Conservation (phyloP, 2,797 vertebrate genomes). For the Dermochelys coriacea region DNA sequence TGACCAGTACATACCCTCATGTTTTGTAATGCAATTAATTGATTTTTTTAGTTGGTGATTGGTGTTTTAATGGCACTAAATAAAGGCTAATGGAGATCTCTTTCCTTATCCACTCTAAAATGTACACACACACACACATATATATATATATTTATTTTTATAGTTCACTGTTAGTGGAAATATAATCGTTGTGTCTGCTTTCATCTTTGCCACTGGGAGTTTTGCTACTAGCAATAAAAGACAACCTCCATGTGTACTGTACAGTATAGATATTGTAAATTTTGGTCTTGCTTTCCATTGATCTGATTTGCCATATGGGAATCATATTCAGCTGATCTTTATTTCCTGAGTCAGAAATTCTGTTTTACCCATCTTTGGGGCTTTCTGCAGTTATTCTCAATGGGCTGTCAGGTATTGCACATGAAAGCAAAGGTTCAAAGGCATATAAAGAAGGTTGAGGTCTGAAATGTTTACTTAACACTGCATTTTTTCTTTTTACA, state of each 20-base stretch:
- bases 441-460: constrained; percentile 80
- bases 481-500: constrained; percentile 71
- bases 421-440: constrained; percentile 86
- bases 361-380: constrained; percentile 85
- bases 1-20: neutral
- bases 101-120: constrained; percentile 54
- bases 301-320: constrained; percentile 84
- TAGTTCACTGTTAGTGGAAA: constrained; percentile 72
- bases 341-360: constrained; percentile 88
- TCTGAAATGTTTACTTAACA: constrained; percentile 84
- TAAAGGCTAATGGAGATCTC: constrained; percentile 39
- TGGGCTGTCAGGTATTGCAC: constrained; percentile 81
- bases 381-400: constrained; percentile 82
- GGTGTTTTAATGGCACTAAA: constrained; percentile 52
- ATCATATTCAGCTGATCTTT: constrained; percentile 86
- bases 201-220: constrained; percentile 78
- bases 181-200: constrained; percentile 73
- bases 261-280: constrained; percentile 83
- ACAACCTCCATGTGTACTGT: constrained; percentile 77
- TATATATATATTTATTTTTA: constrained; percentile 45
- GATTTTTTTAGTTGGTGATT: constrained; percentile 65
- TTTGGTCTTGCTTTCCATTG: constrained; percentile 85
- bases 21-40: constrained; percentile 45
- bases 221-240: constrained; percentile 81
- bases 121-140: too few relatives aligned